These are phyloP conservation scores for Branchipolynoe longqiensis DNA, from an alignment of 2,888 invertebrate species.

Conservation along the genomic window DNA sequence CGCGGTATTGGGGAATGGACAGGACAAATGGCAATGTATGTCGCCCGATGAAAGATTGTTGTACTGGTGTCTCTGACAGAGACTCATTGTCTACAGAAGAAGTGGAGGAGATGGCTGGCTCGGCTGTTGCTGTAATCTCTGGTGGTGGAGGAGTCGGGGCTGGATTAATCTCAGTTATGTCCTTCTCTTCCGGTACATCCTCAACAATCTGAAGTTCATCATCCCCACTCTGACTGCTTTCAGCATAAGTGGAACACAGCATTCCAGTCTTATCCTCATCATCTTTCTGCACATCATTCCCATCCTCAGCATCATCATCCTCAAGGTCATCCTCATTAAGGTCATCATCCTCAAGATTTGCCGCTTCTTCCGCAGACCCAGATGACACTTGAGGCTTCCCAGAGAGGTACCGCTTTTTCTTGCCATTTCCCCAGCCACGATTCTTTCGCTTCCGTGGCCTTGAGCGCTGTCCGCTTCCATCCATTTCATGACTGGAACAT, in stretches of 20 bases:
- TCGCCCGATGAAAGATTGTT: background rate
- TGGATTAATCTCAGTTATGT: background rate
- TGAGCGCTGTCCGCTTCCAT: background rate
- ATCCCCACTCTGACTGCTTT: slow-evolving; percentile 26
- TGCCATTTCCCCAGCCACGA: slow-evolving; percentile 49
- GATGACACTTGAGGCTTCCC: background rate
- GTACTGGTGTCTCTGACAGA: background rate
- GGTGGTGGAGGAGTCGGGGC: background rate
- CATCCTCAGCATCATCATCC: background rate
- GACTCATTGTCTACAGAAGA: background rate
- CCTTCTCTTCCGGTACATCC: slow-evolving; percentile 1
- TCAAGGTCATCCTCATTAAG: slow-evolving; percentile 5
- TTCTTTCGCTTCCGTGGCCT: slow-evolving; percentile 51
- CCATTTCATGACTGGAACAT: slow-evolving; percentile 12
- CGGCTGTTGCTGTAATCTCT: background rate
- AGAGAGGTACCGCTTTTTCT: slow-evolving; percentile 37
- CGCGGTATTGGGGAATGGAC: slow-evolving; percentile 19
- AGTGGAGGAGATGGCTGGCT: background rate
- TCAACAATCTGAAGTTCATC: slow-evolving; percentile 20
- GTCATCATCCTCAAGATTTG: background rate
- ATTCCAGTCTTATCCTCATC: background rate
- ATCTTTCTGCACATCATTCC: background rate
- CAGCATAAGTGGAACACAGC: background rate
- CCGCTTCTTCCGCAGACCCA: background rate
- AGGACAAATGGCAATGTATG: slow-evolving; percentile 28